Evolutionary conservation across 2,113 vertebrate genomes (phyloP).

Genomic region (Sterna hirundo): DNA sequence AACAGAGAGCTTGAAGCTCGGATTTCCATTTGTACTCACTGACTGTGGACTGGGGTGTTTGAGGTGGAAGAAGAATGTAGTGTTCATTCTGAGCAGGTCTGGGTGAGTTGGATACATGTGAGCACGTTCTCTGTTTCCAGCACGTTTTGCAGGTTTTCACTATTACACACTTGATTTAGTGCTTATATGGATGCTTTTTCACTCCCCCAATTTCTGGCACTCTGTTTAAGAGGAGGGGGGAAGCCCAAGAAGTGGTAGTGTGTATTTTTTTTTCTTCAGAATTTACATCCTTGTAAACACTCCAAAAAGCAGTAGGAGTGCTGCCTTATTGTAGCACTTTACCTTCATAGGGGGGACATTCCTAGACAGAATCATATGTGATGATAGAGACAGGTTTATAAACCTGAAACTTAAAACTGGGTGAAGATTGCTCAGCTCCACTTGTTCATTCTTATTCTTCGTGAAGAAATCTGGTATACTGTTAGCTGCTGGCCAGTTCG

Average conservation of each 20-base stretch:
- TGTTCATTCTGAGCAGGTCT: not conserved
- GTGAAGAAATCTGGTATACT: not conserved
- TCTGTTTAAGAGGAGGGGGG: not conserved
- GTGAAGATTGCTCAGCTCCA: not conserved
- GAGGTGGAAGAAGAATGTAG: not conserved
- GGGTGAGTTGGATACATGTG: not conserved
- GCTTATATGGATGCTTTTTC: not conserved
- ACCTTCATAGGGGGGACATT: not conserved
- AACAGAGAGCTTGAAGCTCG: not conserved
- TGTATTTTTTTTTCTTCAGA: not conserved
- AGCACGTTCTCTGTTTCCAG: not conserved
- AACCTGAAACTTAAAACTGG: not conserved
- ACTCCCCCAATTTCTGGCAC: fast-evolving
- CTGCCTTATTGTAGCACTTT: not conserved
- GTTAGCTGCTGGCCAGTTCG: not conserved
- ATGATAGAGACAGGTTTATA: not conserved
- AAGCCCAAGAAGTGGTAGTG: too few relatives aligned
- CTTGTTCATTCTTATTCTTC: not conserved
- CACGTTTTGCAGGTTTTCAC: not conserved
- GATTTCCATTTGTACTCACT: not conserved
- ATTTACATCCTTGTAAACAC: not conserved
- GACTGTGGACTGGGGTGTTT: not conserved
- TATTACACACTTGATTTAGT: not conserved
- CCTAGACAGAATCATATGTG: fast-evolving
- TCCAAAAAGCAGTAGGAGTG: not conserved